These are phyloP conservation scores for Venustoraphidia nigricollis DNA, from an alignment of 2,888 invertebrate genomes.

Conservation along the genomic window DNA sequence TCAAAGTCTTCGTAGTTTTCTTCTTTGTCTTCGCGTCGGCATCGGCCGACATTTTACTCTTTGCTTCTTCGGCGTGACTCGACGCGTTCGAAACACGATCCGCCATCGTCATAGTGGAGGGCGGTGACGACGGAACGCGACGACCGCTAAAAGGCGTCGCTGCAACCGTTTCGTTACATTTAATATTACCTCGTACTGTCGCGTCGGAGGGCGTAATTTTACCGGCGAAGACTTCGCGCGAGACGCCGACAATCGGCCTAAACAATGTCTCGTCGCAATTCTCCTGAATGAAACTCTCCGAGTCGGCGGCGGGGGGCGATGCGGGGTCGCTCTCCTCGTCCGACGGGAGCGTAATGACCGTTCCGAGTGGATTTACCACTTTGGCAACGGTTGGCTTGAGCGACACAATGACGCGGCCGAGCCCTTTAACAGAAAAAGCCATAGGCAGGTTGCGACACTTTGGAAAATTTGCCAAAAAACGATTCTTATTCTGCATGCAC, in stretches of 20 bases:
- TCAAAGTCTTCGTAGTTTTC: neutral
- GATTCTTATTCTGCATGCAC: too few species aligned
- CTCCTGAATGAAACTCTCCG: constrained; percentile 29
- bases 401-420: constrained; percentile 28
- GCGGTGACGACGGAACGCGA: constrained; percentile 5
- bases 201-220: constrained; percentile 19
- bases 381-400: constrained; percentile 40
- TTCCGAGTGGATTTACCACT: constrained; percentile 64
- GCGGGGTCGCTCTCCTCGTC: constrained; percentile 27
- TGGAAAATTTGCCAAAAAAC: neutral
- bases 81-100: constrained; percentile 12
- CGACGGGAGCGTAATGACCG: constrained; percentile 39
- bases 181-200: constrained; percentile 24
- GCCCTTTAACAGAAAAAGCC: constrained; percentile 71
- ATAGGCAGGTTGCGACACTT: constrained; percentile 51
- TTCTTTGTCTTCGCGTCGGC: neutral
- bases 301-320: constrained; percentile 18
- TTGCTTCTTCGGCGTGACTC: neutral
- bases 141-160: constrained; percentile 13
- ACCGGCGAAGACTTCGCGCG: constrained; percentile 25
- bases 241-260: constrained; percentile 44
- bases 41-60: neutral
- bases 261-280: constrained; percentile 54
- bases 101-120: constrained; percentile 11
- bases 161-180: constrained; percentile 29